Base-by-base conservation (phyloP, 2,888 invertebrate species). In the Callimorpha dominula region DNA sequence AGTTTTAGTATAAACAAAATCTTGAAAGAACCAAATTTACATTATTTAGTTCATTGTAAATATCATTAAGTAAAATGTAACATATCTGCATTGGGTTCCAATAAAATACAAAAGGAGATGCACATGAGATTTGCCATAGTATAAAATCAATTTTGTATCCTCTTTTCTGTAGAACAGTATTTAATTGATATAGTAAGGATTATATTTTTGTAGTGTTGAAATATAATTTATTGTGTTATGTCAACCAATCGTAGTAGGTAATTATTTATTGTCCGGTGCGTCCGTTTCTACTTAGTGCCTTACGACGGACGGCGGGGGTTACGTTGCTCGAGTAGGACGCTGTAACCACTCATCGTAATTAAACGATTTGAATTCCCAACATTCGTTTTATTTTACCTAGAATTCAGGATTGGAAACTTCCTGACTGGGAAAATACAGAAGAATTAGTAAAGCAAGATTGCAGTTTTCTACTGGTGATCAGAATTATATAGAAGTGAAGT, bases 201-300 rank as follows among this genome's bases (percentile, higher is more conserved):
- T 90, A 89, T 93, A 92, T 92, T 93, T 92, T 92, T 92, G 90
- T 93, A 92, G 92, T 84, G 74, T 83, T 87, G 70, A 74, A 80
- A 79, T 82, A 77, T 79, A 75, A 76, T 78, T 84, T 79, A 76
- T 66, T 82, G 69, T 80, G 74, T 81, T 82, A 49, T 68, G 80
- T 75, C 65, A 71, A 67, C 75, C 67, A 78, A 71, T 75, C 66
- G 76, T 87, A 82, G 83, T 31, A 31, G 1, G 31, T 81, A 65
- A 77, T 83, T 83, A 79, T 81, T 85, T 83, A 84, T 73, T 87
- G 86, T 90, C 88, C 87, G 85, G 85, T 85, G 89, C 89, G 93
- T 93, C 93, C 92, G 93, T 92, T 90, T 88, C 85, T 87, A 87
- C 89, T 88, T 94, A 94, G 94, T 95, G 94, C 94, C 94, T 94